phyloP scores from a whole-genome alignment of 2,888 invertebrate species.

The Cistogaster globosa region DNA sequence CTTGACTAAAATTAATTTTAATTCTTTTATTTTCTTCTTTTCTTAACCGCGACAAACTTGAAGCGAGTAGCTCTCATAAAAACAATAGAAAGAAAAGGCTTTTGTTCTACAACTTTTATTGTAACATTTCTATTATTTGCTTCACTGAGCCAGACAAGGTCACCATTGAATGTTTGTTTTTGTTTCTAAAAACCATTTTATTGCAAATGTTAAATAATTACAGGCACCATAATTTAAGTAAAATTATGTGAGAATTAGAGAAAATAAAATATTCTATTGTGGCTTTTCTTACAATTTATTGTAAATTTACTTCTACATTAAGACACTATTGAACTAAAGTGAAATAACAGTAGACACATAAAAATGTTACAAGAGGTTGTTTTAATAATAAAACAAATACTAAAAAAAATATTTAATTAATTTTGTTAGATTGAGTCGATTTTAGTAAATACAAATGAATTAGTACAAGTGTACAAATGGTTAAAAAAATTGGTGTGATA shows the following conservation, averaged over 20 bases:
- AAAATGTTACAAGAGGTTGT: background rate
- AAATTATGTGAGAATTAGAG: background rate
- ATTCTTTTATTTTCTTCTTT: background rate
- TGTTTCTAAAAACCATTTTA: too few relatives aligned
- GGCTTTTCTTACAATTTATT: slow-evolving; percentile 7
- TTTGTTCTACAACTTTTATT: slow-evolving; percentile 2
- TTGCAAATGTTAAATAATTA: background rate
- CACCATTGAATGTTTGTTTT: background rate
- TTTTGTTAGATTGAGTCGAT: too few relatives aligned
- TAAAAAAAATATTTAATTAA: too few relatives aligned
- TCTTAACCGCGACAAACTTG: too few relatives aligned
- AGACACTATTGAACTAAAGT: background rate
- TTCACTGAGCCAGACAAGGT: slow-evolving; percentile 38
- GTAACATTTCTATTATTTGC: slow-evolving; percentile 11
- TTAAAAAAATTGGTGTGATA: too few relatives aligned
- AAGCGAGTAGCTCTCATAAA: background rate
- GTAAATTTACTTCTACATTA: slow-evolving; percentile 1
- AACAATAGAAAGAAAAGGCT: background rate
- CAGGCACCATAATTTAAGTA: slow-evolving; percentile 2
- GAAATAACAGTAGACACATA: background rate
- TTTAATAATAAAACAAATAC: too few relatives aligned
- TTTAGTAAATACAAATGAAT: too few relatives aligned
- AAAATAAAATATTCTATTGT: background rate
- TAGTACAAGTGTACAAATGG: too few relatives aligned
- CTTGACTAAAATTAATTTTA: too few relatives aligned